A percentile compares a stretch with the other conserved stretches of the same genome.
phyloP scores from a whole-genome alignment of 2,888 invertebrate species.

The Chydorus sphaericus region DNA sequence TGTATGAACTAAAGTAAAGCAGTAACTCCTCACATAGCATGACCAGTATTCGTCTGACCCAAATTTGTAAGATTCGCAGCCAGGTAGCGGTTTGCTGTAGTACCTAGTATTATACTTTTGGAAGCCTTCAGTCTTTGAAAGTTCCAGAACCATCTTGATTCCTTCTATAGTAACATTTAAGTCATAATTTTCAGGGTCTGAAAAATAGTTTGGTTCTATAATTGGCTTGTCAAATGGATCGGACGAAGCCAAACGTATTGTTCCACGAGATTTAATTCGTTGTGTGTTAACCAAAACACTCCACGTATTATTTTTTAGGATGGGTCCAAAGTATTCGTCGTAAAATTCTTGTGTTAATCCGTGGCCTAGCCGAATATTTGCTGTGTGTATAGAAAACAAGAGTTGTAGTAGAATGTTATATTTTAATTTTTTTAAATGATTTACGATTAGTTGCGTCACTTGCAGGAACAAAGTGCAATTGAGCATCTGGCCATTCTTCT shows the following conservation, averaged over 20 bases:
- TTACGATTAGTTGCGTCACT: no score
- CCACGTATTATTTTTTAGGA: conserved; percentile 46
- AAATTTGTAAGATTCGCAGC: conserved; percentile 55
- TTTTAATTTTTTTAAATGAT: no score
- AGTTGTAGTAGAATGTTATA: no score
- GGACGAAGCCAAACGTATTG: conserved; percentile 43
- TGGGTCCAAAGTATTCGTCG: conserved; percentile 27
- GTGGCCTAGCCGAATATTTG: no score
- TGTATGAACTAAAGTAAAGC: conserved; percentile 83
- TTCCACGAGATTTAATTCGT: conserved; percentile 50
- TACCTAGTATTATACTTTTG: conserved; percentile 62
- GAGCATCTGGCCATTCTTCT: conserved; percentile 69
- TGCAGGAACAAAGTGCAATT: conserved; percentile 84
- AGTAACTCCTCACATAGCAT: conserved; percentile 69
- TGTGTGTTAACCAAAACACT: conserved; percentile 43
- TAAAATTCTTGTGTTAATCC: conserved; percentile 15
- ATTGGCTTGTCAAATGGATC: conserved; percentile 49
- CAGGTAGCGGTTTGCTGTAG: conserved; percentile 59
- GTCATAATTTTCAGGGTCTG: conserved; percentile 37
- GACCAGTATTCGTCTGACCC: conserved; percentile 70
- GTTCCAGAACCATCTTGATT: conserved; percentile 55
- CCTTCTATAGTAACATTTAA: conserved; percentile 27
- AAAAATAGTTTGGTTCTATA: conserved; percentile 63
- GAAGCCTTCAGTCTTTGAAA: conserved; percentile 60
- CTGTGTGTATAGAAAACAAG: no score